Evolutionary conservation across 2,797 vertebrate species (phyloP).

Genomic region (Coranthus polyacanthus): DNA sequence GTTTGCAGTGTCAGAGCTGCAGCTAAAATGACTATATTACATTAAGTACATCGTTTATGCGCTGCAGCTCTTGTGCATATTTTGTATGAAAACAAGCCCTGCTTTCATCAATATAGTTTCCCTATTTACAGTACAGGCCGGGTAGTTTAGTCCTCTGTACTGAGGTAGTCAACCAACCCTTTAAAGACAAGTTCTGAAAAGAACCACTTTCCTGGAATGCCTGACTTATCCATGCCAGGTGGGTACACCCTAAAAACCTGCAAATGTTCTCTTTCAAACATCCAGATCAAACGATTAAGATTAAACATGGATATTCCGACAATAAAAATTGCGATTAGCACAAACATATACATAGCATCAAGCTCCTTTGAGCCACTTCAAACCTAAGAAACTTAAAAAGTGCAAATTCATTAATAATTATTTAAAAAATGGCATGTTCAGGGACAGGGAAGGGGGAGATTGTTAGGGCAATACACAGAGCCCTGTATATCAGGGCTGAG

Average conservation of each 20-base stretch:
- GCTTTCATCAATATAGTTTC: constrained; percentile 99
- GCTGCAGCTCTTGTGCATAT: constrained; percentile 98
- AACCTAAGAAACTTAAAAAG: constrained; percentile 89
- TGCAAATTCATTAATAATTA: constrained; percentile 87
- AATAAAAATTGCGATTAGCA: constrained; percentile 89
- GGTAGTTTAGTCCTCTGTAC: constrained; percentile 99
- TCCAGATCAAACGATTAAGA: constrained; percentile 87
- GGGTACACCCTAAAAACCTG: constrained; percentile 99
- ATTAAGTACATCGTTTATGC: constrained; percentile 94
- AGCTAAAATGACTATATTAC: constrained; percentile 94
- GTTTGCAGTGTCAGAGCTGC: constrained; percentile 98
- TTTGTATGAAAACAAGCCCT: constrained; percentile 97
- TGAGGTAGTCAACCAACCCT: constrained; percentile 99
- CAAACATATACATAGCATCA: constrained; percentile 91
- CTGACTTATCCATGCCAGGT: constrained; percentile 99
- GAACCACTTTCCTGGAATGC: constrained; percentile 99
- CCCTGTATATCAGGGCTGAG: constrained; percentile 62
- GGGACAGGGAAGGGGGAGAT: constrained; percentile 82
- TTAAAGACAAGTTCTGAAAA: constrained; percentile 99
- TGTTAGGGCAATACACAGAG: constrained; percentile 82
- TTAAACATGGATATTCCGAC: constrained; percentile 88
- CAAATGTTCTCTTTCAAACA: constrained; percentile 89
- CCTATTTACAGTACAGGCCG: constrained; percentile 99
- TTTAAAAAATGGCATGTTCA: constrained; percentile 83
- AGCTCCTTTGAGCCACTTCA: constrained; percentile 91